These are phyloP conservation scores for Heteropelma amictum DNA, from an alignment of 2,888 invertebrate genomes.

Conservation along the genomic window DNA sequence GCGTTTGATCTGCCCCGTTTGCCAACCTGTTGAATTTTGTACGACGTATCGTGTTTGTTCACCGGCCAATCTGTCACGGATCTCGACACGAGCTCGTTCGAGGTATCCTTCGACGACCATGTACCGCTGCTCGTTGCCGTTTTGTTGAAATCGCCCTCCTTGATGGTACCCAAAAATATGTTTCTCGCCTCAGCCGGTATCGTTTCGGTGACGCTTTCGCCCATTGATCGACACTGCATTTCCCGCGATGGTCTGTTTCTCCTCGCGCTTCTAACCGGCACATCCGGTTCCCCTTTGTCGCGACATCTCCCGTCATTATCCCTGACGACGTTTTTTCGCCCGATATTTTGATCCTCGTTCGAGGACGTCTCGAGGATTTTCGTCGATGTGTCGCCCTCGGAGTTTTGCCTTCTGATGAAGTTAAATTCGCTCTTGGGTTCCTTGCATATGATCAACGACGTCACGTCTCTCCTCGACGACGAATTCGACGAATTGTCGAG, in stretches of 20 bases:
- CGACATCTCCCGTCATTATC: constrained; percentile 50
- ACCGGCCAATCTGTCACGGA: constrained; percentile 74
- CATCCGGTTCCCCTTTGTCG: constrained; percentile 74
- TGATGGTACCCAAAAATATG: constrained; percentile 74
- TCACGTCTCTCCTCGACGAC: constrained; percentile 60
- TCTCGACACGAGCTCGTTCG: constrained; percentile 65
- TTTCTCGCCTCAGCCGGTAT: constrained; percentile 67
- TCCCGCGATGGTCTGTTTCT: constrained; percentile 74
- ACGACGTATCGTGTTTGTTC: constrained; percentile 68
- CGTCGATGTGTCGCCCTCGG: constrained; percentile 70
- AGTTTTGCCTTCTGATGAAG: constrained; percentile 72
- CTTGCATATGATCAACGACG: constrained; percentile 47
- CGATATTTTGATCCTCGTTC: constrained; percentile 59
- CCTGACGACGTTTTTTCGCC: constrained; percentile 25
- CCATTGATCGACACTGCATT: constrained; percentile 76
- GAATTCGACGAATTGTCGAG: constrained; percentile 64
- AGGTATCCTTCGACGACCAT: constrained; percentile 66
- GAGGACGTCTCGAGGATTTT: constrained; percentile 62
- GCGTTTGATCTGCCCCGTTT: constrained; percentile 77
- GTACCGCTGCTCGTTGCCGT: constrained; percentile 57
- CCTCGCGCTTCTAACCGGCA: constrained; percentile 74
- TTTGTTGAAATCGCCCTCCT: constrained; percentile 73
- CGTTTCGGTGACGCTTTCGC: constrained; percentile 72
- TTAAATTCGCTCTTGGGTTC: constrained; percentile 66
- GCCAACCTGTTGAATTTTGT: constrained; percentile 68